These are phyloP conservation scores for Drosophila diplacantha DNA, from an alignment of 2,888 invertebrate genomes.

Conservation along the genomic window DNA sequence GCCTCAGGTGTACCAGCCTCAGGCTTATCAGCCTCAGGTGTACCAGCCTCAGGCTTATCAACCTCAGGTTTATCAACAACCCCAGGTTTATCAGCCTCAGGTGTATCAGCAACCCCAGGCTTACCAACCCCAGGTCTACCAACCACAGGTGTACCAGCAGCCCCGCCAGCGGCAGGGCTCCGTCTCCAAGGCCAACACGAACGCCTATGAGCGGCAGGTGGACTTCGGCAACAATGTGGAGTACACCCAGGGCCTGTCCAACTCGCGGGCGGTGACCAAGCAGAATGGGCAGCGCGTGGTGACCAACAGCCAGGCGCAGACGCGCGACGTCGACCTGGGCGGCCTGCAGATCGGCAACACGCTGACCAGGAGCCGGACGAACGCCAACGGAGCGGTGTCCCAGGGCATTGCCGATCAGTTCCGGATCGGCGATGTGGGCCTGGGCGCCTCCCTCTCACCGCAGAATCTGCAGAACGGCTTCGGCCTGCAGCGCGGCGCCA, in stretches of 20 bases:
- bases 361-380: constrained; percentile 64
- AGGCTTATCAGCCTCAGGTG: constrained; percentile 14
- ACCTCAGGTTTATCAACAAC: constrained; percentile 14
- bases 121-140: constrained; percentile 19
- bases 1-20: constrained; percentile 10
- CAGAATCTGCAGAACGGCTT: constrained; percentile 70
- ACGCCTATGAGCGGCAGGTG: constrained; percentile 65
- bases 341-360: constrained; percentile 74
- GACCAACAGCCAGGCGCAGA: constrained; percentile 64
- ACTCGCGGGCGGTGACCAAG: constrained; percentile 69
- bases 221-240: constrained; percentile 64
- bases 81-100: constrained; percentile 18
- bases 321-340: constrained; percentile 69
- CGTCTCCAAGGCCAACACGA: constrained; percentile 66
- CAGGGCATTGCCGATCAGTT: constrained; percentile 67
- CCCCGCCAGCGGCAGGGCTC: constrained; percentile 57
- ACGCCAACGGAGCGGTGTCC: constrained; percentile 67
- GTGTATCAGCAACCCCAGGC: constrained; percentile 8
- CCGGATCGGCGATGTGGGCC: constrained; percentile 69
- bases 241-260: constrained; percentile 59
- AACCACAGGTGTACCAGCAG: constrained; percentile 28
- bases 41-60: constrained; percentile 3
- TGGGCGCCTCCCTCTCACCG: constrained; percentile 73
- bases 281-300: constrained; percentile 68
- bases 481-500: constrained; percentile 66